Conservation (phyloP, 2,888 invertebrate species). For the Druceiella hillmani region DNA sequence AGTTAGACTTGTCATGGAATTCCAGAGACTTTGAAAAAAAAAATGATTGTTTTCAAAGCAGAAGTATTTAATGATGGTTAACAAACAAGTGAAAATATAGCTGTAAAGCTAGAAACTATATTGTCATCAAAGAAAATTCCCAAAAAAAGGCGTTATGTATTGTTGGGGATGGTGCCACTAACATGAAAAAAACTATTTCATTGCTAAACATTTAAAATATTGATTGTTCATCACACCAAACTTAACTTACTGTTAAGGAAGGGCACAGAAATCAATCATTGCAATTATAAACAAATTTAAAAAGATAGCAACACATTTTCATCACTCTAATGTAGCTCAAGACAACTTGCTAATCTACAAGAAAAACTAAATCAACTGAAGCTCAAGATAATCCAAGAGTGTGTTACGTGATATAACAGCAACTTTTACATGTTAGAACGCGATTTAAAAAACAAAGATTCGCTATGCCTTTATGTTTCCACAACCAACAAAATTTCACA, state of each 20-base stretch:
- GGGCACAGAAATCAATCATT: conserved; percentile 13
- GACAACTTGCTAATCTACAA: conserved; percentile 16
- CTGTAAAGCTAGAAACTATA: too few relatives aligned
- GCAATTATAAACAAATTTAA: conserved; percentile 17
- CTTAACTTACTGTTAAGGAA: conserved; percentile 12
- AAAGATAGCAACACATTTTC: conserved; percentile 20
- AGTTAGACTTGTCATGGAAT: conserved; percentile 17
- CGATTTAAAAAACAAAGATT: conserved; percentile 17
- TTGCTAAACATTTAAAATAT: conserved; percentile 11
- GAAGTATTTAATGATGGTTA: too few relatives aligned
- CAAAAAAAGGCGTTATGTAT: conserved; percentile 5
- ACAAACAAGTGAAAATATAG: conserved; percentile 16
- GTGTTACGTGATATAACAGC: conserved; percentile 19
- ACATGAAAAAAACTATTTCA: conserved; percentile 4
- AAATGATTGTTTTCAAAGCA: conserved; percentile 13
- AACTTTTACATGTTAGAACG: conserved; percentile 19
- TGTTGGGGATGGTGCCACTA: conserved; percentile 2
- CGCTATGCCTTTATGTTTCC: conserved; percentile 20
- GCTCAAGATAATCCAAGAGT: conserved; percentile 17
- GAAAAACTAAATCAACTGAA: conserved; percentile 16
- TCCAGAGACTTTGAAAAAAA: conserved; percentile 11
- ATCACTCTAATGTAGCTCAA: conserved; percentile 16
- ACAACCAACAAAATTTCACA: conserved; percentile 19
- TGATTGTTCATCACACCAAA: conserved; percentile 14
- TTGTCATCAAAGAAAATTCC: conserved; percentile 3